These are phyloP conservation scores for Mastacembelus armatus DNA, from an alignment of 2,797 vertebrate genomes.

Conservation along the genomic window DNA sequence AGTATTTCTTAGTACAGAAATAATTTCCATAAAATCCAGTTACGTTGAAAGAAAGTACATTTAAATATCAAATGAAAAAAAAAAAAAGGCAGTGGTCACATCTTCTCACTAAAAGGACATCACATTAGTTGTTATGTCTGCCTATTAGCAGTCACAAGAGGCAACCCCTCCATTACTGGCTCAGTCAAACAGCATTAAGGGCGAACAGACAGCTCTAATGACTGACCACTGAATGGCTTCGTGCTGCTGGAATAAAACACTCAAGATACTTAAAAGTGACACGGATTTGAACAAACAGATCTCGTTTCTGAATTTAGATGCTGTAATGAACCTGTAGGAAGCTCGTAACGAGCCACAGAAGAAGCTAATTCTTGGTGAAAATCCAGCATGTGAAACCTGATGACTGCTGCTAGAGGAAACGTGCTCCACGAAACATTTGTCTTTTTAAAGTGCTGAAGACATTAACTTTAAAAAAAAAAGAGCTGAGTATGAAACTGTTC, in stretches of 20 bases:
- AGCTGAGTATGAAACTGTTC: background rate
- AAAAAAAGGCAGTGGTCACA: background rate
- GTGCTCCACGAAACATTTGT: constrained; percentile 1
- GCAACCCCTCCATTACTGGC: background rate
- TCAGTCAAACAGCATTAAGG: background rate
- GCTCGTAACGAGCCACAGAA: background rate
- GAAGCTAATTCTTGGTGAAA: background rate
- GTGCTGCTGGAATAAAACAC: background rate
- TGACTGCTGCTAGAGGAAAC: background rate
- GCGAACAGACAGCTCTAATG: background rate
- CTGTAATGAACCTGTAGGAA: background rate
- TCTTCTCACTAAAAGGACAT: background rate
- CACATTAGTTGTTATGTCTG: background rate
- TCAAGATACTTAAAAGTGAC: background rate
- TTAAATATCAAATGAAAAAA: background rate
- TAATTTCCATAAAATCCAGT: background rate
- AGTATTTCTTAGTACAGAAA: background rate
- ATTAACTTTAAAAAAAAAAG: no score
- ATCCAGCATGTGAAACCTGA: background rate
- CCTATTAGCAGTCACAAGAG: background rate
- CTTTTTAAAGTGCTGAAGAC: background rate
- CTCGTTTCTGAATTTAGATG: background rate
- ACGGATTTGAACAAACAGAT: background rate
- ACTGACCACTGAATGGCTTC: background rate
- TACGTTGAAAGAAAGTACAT: background rate